Base-by-base conservation (phyloP, 2,113 vertebrate genomes). In the Strix uralensis region DNA sequence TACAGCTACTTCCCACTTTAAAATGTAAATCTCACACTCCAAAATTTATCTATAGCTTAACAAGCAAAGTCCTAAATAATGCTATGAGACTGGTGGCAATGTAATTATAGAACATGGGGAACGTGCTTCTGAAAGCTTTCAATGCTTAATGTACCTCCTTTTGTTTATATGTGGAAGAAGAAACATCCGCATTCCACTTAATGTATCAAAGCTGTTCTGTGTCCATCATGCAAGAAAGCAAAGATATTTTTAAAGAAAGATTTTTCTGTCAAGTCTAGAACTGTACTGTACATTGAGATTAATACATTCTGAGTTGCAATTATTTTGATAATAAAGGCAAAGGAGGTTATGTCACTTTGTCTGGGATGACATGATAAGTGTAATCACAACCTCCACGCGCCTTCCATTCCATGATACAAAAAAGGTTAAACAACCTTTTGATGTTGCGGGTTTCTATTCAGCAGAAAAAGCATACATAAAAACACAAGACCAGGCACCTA, bases 331-430 rank as follows among this genome's bases (percentile, higher is more conserved):
- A 84, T 36, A 89, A 94, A 90, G 72, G 73, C 72, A 93, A 81
- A 89, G 42, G 17, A 89, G n/a, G 74, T 78, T 86, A 81, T 4
- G 32, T 58, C 58, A 73, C 87, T 94, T 91, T 88, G 86, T 62
- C 95, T 97, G 96, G 91, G 88, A 75, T 78, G 82, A 92, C 75
- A 95, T 1, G 82, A 93, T 97, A 97, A 94, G 21, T 26, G 42
- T 70, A 97, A 97, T 97, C 97, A 95, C 93, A 75, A 23, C 38
- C 70, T 79, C 52, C 95, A 93, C 36, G 54, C 10, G 63, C 44
- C 70, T 95, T 93, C 63, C 87, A 90, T 57, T 95, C 82, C 83
- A 34, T 25, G 73, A 96, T 83, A 94, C 14, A 78, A 61, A 84
- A 88, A 94, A 91, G 80, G 49, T 55, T 94, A 58, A 81, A 92